These are phyloP conservation scores for Saturnia japonica DNA, from an alignment of 2,888 invertebrate genomes.

Conservation along the genomic window DNA sequence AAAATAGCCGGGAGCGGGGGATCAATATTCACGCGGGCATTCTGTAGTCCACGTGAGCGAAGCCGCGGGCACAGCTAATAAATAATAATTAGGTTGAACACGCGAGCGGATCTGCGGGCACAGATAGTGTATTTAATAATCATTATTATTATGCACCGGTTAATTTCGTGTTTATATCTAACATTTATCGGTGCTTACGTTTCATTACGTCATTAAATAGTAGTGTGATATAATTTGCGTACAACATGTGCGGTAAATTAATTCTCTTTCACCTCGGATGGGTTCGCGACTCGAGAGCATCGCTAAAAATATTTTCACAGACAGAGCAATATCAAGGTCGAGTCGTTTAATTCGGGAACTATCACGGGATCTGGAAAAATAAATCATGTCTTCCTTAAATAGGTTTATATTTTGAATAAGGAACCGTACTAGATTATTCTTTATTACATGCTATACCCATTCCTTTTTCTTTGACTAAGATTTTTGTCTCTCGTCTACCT, in stretches of 20 bases:
- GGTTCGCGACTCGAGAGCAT: conserved; percentile 61
- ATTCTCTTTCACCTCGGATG: conserved; percentile 59
- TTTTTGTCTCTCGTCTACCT: too few species aligned
- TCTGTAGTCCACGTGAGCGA: too few species aligned
- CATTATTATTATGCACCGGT: too few species aligned
- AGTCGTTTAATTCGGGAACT: conserved; percentile 42
- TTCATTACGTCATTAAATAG: conserved; percentile 36
- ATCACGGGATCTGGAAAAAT: conserved; percentile 35
- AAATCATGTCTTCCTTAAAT: conserved; percentile 21
- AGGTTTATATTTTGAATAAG: conserved; percentile 11
- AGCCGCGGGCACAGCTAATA: too few species aligned
- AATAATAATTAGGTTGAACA: too few species aligned
- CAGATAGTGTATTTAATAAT: too few species aligned
- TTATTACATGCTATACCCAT: background rate
- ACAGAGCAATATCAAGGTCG: conserved; percentile 72
- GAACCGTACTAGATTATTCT: background rate
- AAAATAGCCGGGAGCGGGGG: too few species aligned
- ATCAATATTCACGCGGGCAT: too few species aligned
- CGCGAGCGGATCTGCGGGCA: too few species aligned
- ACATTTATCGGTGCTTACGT: conserved; percentile 33
- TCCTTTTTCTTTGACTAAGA: too few species aligned
- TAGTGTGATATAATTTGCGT: conserved; percentile 58
- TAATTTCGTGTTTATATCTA: too few species aligned
- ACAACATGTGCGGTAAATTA: conserved; percentile 55
- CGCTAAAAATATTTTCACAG: conserved; percentile 73